A percentile compares a stretch with the other conserved stretches of the same genome.
These are phyloP conservation scores for Lasaia peninsularis DNA, from an alignment of 1,140 invertebrate species.

Conservation along the genomic window DNA sequence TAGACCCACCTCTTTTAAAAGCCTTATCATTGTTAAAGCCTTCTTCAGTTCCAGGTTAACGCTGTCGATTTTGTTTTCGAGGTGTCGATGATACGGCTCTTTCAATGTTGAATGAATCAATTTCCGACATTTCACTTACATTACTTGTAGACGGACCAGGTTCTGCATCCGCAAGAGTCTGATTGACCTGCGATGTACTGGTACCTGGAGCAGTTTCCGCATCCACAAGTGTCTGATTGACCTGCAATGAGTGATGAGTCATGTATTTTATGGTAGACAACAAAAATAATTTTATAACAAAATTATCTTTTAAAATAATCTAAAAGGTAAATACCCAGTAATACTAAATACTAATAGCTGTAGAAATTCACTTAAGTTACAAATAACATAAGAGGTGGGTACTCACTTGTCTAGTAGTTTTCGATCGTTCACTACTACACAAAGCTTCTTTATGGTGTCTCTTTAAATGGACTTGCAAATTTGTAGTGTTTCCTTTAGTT, in stretches of 20 bases:
- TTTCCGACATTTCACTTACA: neutral
- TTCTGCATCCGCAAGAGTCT: neutral
- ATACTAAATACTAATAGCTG: too few species aligned
- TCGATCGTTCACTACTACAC: neutral
- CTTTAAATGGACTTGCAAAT: neutral
- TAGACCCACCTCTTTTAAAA: neutral
- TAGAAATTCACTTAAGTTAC: too few species aligned
- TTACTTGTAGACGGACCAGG: constrained; percentile 2
- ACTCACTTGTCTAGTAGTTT: neutral
- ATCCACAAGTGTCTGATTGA: neutral
- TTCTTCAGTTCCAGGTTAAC: neutral
- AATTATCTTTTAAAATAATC: too few species aligned
- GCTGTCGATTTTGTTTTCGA: neutral
- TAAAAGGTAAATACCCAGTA: too few species aligned
- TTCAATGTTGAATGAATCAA: neutral
- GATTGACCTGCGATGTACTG: neutral
- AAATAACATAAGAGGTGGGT: too few species aligned
- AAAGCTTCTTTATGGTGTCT: neutral
- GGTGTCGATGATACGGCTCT: neutral
- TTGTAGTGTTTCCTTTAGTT: neutral
- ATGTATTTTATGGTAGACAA: too few species aligned
- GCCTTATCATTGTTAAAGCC: neutral
- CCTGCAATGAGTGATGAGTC: too few species aligned
- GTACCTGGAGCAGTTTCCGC: constrained; percentile 1
- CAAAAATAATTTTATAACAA: too few species aligned